A percentile compares a stretch with the other conserved stretches of the same genome.
Evolutionary conservation across 1,140 invertebrate genomes (phyloP).

Genomic region (Drosophila yakuba): DNA sequence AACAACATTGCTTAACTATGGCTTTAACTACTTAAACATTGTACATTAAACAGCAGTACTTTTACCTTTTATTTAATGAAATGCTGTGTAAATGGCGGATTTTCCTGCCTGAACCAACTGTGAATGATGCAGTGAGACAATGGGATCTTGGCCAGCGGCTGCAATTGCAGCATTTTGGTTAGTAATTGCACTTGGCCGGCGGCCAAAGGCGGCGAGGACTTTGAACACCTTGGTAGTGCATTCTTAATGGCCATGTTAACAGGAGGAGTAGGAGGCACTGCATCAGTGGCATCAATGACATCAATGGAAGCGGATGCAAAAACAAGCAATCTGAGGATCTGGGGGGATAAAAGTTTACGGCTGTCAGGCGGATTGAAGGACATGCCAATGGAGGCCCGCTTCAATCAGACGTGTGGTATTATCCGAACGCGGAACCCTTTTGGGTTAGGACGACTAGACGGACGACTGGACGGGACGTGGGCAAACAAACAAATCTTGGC

Average conservation of each 20-base stretch:
- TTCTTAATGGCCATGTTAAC: slow-evolving; percentile 47
- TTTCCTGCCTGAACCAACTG: neutral
- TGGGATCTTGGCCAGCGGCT: neutral
- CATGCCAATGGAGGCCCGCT: slow-evolving; percentile 52
- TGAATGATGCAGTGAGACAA: slow-evolving; percentile 7
- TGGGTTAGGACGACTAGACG: slow-evolving; percentile 14
- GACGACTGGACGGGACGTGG: neutral
- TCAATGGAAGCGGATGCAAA: neutral
- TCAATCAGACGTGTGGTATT: slow-evolving; percentile 51
- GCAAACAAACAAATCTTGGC: slow-evolving; percentile 73
- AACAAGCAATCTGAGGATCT: neutral
- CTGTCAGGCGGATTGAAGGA: slow-evolving; percentile 57
- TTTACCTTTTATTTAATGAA: neutral
- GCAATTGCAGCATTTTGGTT: slow-evolving; percentile 21
- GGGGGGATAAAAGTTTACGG: slow-evolving; percentile 24
- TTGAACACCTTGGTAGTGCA: slow-evolving; percentile 28
- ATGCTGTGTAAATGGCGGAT: too few relatives aligned
- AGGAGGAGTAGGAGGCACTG: slow-evolving; percentile 1
- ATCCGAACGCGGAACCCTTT: slow-evolving; percentile 50
- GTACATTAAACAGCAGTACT: too few relatives aligned
- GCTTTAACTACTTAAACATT: too few relatives aligned
- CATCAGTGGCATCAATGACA: neutral
- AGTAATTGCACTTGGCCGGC: slow-evolving; percentile 28
- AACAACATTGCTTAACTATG: too few relatives aligned
- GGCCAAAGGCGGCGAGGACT: slow-evolving; percentile 8